A percentile compares a stretch with the other conserved stretches of the same genome.
phyloP scores from a whole-genome alignment of 2,113 vertebrate genomes.

The Dipodomys stephensi region DNA sequence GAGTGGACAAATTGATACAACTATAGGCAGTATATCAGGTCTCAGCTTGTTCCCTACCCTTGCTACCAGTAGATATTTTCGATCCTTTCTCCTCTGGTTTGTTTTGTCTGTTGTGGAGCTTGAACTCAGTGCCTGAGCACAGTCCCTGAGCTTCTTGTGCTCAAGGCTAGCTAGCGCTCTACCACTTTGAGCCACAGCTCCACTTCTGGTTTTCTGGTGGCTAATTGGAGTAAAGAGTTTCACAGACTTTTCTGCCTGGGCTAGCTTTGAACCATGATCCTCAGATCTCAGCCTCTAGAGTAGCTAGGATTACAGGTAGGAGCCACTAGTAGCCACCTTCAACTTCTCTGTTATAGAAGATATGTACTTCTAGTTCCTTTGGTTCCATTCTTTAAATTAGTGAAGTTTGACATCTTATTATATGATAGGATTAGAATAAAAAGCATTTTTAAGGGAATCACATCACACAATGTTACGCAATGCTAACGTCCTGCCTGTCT shows the following conservation, averaged over 20 bases:
- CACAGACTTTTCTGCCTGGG: too few relatives aligned
- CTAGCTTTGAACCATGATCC: too few relatives aligned
- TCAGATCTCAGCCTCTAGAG: too few relatives aligned
- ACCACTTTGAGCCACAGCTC: too few relatives aligned
- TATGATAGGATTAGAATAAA: background rate
- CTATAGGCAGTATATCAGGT: background rate
- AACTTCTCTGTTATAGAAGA: accelerated
- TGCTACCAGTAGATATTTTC: background rate
- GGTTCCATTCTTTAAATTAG: background rate
- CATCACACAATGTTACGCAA: background rate
- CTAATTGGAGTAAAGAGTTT: too few relatives aligned
- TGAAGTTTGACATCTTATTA: background rate
- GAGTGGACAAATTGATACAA: background rate
- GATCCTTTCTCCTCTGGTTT: background rate
- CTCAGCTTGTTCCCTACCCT: background rate
- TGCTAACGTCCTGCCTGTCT: background rate
- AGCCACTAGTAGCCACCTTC: too few relatives aligned
- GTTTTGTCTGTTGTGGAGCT: too few relatives aligned
- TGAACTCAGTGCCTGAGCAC: too few relatives aligned
- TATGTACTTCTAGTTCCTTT: background rate
- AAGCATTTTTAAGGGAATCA: background rate
- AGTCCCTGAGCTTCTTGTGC: too few relatives aligned
- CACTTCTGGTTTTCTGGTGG: too few relatives aligned
- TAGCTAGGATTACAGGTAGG: too few relatives aligned
- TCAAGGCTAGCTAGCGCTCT: too few relatives aligned